Evolutionary conservation across 2,797 vertebrate genomes (phyloP).

Genomic region (Phoebastria nigripes): DNA sequence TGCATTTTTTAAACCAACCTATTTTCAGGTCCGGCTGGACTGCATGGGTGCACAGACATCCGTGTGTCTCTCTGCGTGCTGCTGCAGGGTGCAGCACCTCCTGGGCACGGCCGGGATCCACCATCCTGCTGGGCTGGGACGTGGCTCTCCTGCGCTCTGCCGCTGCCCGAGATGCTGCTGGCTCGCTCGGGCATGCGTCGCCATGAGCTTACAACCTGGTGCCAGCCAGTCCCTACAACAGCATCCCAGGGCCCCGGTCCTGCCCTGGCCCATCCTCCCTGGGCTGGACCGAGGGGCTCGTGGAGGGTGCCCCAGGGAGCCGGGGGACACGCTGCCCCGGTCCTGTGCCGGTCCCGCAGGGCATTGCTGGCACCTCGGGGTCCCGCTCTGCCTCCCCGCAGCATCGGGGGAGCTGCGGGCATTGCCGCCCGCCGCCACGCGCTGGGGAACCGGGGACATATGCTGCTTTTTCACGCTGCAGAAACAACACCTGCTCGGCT

Average conservation of each 20-base stretch:
- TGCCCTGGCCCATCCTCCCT: accelerated
- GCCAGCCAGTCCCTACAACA: neutral
- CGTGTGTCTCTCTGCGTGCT: neutral
- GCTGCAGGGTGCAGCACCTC: neutral
- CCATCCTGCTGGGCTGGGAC: neutral
- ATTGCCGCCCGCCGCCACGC: accelerated
- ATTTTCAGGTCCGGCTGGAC: slow-evolving; percentile 6
- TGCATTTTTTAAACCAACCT: slow-evolving; percentile 54
- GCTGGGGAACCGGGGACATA: slow-evolving; percentile 36
- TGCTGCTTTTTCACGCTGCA: slow-evolving; percentile 58
- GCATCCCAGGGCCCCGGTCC: accelerated
- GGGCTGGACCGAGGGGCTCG: neutral
- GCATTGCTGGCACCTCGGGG: neutral
- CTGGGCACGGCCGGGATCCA: neutral
- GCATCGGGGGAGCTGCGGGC: neutral
- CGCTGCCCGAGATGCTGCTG: neutral
- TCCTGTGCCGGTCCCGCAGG: neutral
- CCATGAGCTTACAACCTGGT: neutral
- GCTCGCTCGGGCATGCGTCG: accelerated
- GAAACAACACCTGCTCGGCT: slow-evolving; percentile 68
- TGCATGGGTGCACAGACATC: neutral
- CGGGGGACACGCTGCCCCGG: accelerated
- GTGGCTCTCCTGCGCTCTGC: neutral
- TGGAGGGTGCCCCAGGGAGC: neutral
- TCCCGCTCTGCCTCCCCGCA: neutral